Evolutionary conservation across 2,888 invertebrate genomes (phyloP).

Genomic region (Melinaea menophilus): DNA sequence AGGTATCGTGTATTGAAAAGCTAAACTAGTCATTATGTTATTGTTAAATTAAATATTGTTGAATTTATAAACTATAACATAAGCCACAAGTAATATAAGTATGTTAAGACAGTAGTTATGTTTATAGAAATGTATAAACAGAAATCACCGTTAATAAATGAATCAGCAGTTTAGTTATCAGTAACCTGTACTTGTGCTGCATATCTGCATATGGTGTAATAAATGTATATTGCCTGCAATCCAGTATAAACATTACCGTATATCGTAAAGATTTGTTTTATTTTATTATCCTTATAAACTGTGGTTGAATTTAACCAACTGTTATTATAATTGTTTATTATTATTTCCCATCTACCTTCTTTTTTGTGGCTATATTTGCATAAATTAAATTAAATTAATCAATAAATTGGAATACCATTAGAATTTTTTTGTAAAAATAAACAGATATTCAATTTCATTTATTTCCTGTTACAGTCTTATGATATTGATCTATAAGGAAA

Average conservation of each 20-base stretch:
- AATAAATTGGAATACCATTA: too few relatives aligned
- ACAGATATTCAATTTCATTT: background rate
- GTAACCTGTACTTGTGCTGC: conserved; percentile 27
- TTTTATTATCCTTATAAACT: conserved; percentile 10
- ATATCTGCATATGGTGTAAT: conserved; percentile 54
- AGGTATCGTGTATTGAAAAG: conserved; percentile 32
- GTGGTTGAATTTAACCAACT: background rate
- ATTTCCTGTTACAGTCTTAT: background rate
- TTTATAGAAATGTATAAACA: conserved; percentile 35
- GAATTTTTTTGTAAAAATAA: background rate
- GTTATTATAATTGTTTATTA: background rate
- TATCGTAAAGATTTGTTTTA: conserved; percentile 42
- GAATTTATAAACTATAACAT: conserved; percentile 64
- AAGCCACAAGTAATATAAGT: conserved; percentile 41
- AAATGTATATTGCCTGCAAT: conserved; percentile 69
- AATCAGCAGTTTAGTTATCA: conserved; percentile 23
- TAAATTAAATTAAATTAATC: too few relatives aligned
- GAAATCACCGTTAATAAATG: conserved; percentile 14
- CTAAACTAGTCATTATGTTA: conserved; percentile 59
- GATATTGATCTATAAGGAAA: conserved; percentile 8
- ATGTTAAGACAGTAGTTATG: conserved; percentile 35
- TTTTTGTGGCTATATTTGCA: too few relatives aligned
- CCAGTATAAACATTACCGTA: conserved; percentile 62
- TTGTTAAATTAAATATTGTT: conserved; percentile 73
- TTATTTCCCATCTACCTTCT: background rate